These are phyloP conservation scores for Chromobotia macracanthus DNA, from an alignment of 2,797 vertebrate species.

Conservation along the genomic window DNA sequence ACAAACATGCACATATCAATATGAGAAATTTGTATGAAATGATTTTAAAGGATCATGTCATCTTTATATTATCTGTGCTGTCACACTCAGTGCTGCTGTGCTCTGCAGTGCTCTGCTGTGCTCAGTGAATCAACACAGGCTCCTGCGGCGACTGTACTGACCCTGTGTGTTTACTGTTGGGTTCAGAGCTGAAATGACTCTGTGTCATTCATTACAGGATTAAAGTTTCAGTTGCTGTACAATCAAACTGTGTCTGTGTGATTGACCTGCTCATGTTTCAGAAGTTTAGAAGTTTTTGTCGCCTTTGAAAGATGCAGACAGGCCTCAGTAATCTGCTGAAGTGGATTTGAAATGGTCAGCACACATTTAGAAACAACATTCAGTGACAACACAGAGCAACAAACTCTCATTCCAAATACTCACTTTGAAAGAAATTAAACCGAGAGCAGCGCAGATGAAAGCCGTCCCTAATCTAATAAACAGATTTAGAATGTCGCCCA, in stretches of 20 bases:
- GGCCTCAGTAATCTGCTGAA: slow-evolving; percentile 69
- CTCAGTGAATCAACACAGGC: no score
- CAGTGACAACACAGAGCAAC: slow-evolving; percentile 73
- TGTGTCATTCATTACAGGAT: neutral
- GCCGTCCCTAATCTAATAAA: slow-evolving; percentile 84
- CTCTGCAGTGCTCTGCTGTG: no score
- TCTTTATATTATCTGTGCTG: no score
- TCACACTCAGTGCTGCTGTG: no score
- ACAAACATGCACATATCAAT: no score
- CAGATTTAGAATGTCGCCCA: slow-evolving; percentile 83
- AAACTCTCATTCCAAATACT: slow-evolving; percentile 77
- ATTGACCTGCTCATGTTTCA: neutral
- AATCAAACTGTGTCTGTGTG: neutral
- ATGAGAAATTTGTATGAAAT: no score
- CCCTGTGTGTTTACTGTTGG: no score
- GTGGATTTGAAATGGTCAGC: slow-evolving; percentile 64
- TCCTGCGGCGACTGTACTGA: no score
- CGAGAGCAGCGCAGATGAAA: slow-evolving; percentile 73
- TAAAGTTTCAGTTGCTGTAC: neutral
- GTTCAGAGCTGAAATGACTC: neutral
- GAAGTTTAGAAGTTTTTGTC: slow-evolving; percentile 47
- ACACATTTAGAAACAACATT: slow-evolving; percentile 75
- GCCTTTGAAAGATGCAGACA: slow-evolving; percentile 75
- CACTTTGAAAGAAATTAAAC: slow-evolving; percentile 65
- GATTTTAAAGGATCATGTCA: no score